These are phyloP conservation scores for Drosophila pseudotakahashii DNA, from an alignment of 2,888 invertebrate species.

Conservation along the genomic window DNA sequence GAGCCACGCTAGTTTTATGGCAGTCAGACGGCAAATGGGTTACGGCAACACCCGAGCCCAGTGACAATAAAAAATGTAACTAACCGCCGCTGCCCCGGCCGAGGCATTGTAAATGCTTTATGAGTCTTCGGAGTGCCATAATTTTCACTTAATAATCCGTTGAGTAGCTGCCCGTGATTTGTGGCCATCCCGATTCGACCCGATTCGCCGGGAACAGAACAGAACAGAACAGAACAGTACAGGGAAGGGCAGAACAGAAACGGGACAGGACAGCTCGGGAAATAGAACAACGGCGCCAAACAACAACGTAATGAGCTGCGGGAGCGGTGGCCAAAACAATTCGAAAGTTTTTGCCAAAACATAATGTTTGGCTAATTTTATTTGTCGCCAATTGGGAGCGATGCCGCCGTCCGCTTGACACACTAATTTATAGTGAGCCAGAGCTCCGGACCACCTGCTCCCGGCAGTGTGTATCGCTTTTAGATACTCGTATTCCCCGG, in stretches of 20 bases:
- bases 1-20: constrained; percentile 78
- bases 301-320: constrained; percentile 64
- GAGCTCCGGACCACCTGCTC: constrained; percentile 65
- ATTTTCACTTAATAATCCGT: constrained; percentile 81
- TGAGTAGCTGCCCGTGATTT: constrained; percentile 78
- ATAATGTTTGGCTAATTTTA: constrained; percentile 80
- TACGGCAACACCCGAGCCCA: constrained; percentile 49
- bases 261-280: constrained; percentile 1
- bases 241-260: neutral
- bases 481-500: constrained; percentile 50
- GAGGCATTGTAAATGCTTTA: constrained; percentile 78
- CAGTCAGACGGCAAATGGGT: constrained; percentile 68
- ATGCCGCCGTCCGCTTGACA: constrained; percentile 39
- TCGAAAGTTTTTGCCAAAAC: constrained; percentile 77
- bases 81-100: constrained; percentile 57
- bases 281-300: constrained; percentile 18
- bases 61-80: constrained; percentile 80
- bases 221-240: constrained; percentile 12
- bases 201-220: constrained; percentile 25
- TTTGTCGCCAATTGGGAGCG: constrained; percentile 80
- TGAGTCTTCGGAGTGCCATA: constrained; percentile 80
- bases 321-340: constrained; percentile 61
- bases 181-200: constrained; percentile 54
- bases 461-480: constrained; percentile 59
- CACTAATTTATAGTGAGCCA: constrained; percentile 69